These are phyloP conservation scores for Mergus octosetaceus DNA, from an alignment of 2,797 vertebrate genomes.

Conservation along the genomic window DNA sequence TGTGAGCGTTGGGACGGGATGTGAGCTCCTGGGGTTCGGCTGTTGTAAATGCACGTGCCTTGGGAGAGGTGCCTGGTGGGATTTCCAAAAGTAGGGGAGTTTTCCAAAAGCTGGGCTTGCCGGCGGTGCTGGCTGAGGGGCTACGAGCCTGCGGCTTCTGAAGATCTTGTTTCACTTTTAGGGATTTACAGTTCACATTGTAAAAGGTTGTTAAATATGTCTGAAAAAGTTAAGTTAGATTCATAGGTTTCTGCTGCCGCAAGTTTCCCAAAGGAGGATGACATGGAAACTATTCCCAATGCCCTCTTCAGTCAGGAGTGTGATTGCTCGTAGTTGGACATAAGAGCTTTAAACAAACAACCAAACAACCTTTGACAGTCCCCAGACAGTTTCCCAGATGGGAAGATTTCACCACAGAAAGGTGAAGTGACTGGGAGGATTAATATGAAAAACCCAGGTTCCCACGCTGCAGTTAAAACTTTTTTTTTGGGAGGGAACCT, in stretches of 20 bases:
- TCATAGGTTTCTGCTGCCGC: not conserved
- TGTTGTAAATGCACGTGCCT: not conserved
- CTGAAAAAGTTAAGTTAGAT: not conserved
- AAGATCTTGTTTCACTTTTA: not conserved
- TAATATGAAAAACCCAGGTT: not conserved
- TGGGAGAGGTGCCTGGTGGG: not conserved
- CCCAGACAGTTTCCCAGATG: not conserved
- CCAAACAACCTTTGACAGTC: not conserved
- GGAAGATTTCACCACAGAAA: not conserved
- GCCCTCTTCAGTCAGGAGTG: not conserved
- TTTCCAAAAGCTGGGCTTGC: not conserved
- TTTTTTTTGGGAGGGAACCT: not conserved
- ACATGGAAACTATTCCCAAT: not conserved
- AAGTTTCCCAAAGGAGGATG: not conserved
- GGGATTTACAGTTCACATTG: not conserved
- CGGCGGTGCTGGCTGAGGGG: rapidly evolving
- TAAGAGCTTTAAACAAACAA: not conserved
- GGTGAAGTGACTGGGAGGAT: not conserved
- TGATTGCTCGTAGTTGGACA: not conserved
- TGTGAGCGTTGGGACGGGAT: not conserved
- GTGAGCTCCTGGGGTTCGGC: not conserved
- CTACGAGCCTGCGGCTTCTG: not conserved
- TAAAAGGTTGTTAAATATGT: not conserved
- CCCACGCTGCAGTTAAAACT: not conserved
- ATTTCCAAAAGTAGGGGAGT: not conserved